Conservation (phyloP, 2,113 vertebrate species). For the Campylorhamphus procurvoides region DNA sequence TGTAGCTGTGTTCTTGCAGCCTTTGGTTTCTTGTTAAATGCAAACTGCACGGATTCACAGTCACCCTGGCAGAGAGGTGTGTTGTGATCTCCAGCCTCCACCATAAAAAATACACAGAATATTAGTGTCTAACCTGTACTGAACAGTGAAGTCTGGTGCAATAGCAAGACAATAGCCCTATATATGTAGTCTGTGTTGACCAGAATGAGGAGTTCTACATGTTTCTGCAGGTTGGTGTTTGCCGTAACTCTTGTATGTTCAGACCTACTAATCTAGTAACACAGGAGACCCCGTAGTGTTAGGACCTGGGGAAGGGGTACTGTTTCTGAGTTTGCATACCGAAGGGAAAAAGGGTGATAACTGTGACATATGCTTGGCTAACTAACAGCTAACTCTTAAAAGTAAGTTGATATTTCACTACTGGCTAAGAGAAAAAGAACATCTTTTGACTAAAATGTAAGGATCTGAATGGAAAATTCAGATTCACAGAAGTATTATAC, state of each 20-base stretch:
- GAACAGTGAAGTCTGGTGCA: not conserved
- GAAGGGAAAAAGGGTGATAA: not conserved
- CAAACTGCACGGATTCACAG: not conserved
- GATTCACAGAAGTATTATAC: not conserved
- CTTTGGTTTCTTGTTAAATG: not conserved
- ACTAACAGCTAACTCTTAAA: not conserved
- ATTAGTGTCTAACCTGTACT: not conserved
- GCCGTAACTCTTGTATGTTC: not conserved
- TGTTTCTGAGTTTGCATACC: not conserved
- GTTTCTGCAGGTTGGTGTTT: not conserved
- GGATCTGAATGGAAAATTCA: not conserved
- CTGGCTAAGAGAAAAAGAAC: not conserved
- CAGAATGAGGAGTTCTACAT: not conserved
- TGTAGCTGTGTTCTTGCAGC: not conserved
- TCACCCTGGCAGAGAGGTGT: not conserved
- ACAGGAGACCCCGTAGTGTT: accelerated
- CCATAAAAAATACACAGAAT: not conserved
- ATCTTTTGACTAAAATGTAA: not conserved
- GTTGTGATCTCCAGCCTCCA: not conserved
- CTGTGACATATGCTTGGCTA: not conserved
- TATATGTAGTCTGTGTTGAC: not conserved
- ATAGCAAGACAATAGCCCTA: not conserved
- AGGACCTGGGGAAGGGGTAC: not conserved
- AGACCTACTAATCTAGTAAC: not conserved
- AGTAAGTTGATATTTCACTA: not conserved